Percentiles rank a stretch among this genome's conserved stretches.
Conservation (phyloP, 2,797 vertebrate genomes). For the Centroberyx gerrardi region DNA sequence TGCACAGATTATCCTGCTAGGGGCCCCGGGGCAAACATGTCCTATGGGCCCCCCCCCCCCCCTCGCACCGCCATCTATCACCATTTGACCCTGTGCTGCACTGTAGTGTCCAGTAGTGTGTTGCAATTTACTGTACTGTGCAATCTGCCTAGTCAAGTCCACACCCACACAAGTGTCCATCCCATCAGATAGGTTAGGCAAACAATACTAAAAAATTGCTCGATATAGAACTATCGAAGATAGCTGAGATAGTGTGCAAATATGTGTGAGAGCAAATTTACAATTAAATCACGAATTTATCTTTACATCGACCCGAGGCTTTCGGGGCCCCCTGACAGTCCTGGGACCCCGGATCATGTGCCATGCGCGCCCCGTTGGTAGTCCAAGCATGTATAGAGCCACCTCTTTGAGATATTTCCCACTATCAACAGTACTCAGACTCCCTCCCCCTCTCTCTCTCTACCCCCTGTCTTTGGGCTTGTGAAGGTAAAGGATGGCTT, state of each 20-base stretch:
- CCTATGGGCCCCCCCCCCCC: too few relatives aligned
- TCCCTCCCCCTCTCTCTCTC: slow-evolving; percentile 49
- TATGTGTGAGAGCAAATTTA: background rate
- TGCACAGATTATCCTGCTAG: too few relatives aligned
- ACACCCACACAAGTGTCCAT: too few relatives aligned
- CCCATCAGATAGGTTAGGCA: too few relatives aligned
- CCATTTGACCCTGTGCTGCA: too few relatives aligned
- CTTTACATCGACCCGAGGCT: slow-evolving; percentile 3
- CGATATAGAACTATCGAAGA: too few relatives aligned
- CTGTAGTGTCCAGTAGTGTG: too few relatives aligned
- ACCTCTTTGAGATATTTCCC: slow-evolving; percentile 58
- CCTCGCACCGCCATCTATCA: too few relatives aligned
- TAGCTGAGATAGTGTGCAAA: background rate
- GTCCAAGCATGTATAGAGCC: slow-evolving; percentile 28
- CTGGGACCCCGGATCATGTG: slow-evolving; percentile 12
- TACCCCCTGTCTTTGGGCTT: slow-evolving; percentile 57
- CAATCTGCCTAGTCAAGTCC: too few relatives aligned
- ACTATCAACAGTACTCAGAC: slow-evolving; percentile 59
- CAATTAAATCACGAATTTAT: background rate
- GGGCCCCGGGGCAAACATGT: too few relatives aligned
- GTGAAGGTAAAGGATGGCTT: slow-evolving; percentile 74
- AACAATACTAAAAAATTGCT: too few relatives aligned
- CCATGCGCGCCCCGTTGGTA: slow-evolving; percentile 33
- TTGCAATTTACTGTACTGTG: too few relatives aligned
- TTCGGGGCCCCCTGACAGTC: slow-evolving; percentile 14